Evolutionary conservation across 2,113 vertebrate species (phyloP).

Genomic region (Lethenteron reissneri): DNA sequence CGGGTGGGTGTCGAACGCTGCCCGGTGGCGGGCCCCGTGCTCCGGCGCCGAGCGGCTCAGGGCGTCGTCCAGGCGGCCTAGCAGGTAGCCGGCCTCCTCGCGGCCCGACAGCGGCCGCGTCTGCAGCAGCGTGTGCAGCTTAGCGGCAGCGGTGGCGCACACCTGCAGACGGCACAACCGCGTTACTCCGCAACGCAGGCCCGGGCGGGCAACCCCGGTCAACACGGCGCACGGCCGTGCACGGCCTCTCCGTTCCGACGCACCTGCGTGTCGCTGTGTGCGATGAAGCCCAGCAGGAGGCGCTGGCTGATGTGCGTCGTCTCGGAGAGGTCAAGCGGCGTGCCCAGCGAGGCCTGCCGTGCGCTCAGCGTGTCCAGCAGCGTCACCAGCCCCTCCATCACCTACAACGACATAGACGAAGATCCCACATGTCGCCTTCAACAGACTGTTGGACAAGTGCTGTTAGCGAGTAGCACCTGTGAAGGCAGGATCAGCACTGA

Average conservation of each 20-base stretch:
- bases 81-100: slow-evolving; percentile 66
- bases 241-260: background rate
- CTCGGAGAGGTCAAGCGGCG: slow-evolving; percentile 45
- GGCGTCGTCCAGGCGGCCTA: slow-evolving; percentile 47
- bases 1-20: too few species aligned
- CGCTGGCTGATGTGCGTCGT: slow-evolving; percentile 78
- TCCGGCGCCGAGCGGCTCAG: too few species aligned
- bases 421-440: too few species aligned
- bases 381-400: slow-evolving; percentile 71
- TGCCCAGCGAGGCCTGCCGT: slow-evolving; percentile 31
- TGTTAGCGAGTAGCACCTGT: too few species aligned
- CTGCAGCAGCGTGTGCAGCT: slow-evolving; percentile 78
- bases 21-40: too few species aligned
- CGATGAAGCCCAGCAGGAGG: slow-evolving; percentile 59
- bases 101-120: slow-evolving; percentile 33
- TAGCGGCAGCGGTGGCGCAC: slow-evolving; percentile 57
- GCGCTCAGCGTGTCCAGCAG: slow-evolving; percentile 62
- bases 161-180: slow-evolving; percentile 23
- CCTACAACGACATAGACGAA: slow-evolving; percentile 23
- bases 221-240: background rate
- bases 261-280: slow-evolving; percentile 61
- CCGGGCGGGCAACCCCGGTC: too few species aligned
- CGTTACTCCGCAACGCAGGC: too few species aligned
- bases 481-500: too few species aligned
- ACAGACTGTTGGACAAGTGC: too few species aligned